These are phyloP conservation scores for Thalassarche chlororhynchos DNA, from an alignment of 2,113 vertebrate species.

Conservation along the genomic window DNA sequence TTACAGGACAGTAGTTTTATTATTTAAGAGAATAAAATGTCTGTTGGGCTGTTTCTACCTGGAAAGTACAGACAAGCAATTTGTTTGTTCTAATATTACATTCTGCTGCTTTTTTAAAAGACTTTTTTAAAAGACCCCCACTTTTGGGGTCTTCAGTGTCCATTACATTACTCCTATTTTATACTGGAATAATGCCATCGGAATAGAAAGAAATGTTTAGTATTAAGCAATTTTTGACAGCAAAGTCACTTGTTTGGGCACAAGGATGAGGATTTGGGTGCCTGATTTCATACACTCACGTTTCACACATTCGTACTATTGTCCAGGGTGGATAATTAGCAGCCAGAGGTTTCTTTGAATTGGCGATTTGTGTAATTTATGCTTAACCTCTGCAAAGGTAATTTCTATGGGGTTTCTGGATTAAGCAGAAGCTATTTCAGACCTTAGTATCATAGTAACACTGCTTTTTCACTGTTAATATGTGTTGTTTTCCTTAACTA, in stretches of 20 bases:
- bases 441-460: neutral
- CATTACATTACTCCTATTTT: neutral
- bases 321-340: too few species aligned
- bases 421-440: neutral
- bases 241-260: neutral
- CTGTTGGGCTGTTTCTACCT: neutral
- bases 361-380: neutral
- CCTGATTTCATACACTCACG: neutral
- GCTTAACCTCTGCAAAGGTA: neutral
- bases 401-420: neutral
- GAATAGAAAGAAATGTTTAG: neutral
- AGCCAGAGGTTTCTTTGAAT: neutral
- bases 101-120: neutral
- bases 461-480: neutral
- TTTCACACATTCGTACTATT: neutral
- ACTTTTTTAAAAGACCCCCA: too few species aligned
- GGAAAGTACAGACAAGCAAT: neutral
- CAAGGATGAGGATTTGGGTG: neutral
- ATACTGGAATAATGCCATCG: neutral
- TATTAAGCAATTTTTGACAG: neutral
- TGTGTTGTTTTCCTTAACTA: neutral
- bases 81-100: neutral
- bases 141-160: neutral
- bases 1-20: neutral
- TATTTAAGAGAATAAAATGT: neutral